Evolutionary conservation across 2,113 vertebrate species (phyloP).

Genomic region (Platanista minor): DNA sequence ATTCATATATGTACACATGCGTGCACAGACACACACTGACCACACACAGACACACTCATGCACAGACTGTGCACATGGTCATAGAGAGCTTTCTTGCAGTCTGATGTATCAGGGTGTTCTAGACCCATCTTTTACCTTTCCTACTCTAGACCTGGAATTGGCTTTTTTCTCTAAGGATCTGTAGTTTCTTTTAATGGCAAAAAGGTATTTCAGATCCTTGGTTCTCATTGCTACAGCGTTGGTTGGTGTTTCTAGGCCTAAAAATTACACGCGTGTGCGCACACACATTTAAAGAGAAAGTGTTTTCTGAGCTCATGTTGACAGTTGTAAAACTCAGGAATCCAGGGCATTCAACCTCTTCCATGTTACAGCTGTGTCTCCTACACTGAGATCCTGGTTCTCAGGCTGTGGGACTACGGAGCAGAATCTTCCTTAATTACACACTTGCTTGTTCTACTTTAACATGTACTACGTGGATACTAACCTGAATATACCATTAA

Average conservation of each 20-base stretch:
- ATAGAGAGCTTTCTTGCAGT: background rate
- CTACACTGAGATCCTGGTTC: background rate
- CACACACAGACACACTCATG: too few species aligned
- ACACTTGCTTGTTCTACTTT: too few species aligned
- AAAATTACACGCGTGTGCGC: background rate
- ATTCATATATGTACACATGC: fast-evolving
- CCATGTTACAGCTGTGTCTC: background rate
- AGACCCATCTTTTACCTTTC: too few species aligned
- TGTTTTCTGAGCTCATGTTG: background rate
- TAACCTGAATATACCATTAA: fast-evolving
- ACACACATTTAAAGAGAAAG: background rate
- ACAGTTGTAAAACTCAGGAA: background rate
- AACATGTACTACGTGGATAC: too few species aligned
- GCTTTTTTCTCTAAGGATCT: background rate
- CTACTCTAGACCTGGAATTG: background rate
- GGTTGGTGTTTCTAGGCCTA: background rate
- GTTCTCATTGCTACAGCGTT: background rate
- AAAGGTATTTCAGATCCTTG: background rate
- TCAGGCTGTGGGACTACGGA: too few species aligned
- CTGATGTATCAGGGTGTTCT: background rate
- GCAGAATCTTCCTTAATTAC: background rate
- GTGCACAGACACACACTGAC: too few species aligned
- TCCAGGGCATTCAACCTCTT: background rate
- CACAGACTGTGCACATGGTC: background rate
- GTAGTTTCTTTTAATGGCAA: background rate